Evolutionary conservation across 2,113 vertebrate genomes (phyloP), one percentile per base, ranked within the genome.

Genomic region (Muscicapa adusta): DNA sequence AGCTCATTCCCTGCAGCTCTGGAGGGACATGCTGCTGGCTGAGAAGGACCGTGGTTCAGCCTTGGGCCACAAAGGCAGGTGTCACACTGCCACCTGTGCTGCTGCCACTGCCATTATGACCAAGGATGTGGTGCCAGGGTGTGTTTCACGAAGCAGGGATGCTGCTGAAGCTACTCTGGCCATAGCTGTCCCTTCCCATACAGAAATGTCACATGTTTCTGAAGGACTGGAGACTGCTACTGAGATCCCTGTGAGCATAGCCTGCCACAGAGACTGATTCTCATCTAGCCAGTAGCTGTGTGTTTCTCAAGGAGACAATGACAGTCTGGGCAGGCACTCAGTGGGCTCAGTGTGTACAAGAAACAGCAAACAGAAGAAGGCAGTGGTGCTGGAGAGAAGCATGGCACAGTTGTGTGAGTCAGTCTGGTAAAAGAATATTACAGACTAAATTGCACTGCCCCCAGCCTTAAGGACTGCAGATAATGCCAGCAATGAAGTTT

Each of bases 91-190:
- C 33, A 47, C 9, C 13, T 34, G 72, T 58, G 31, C 31, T 38
- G 48, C 25, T 63, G 14, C 31, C 38, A 24, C 12, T n/a, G 31
- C n/a, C 38, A 19, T 25, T 29, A 4, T 2, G 3, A 10, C 33
- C 31, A 54, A 53, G 43, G 38, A 34, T 12, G 34, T 34, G 19
- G 23, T 53, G 38, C 31, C 33, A 33, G 42, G 6, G 8, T 6
- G 18, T 18, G 16, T 51, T 65, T 61, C 45, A 61, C 25, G 15
- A 48, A 14, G 31, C 29, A 25, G 43, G 11, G 40, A 42, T 65
- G 22, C 31, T 0, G 0, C 15, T n/a, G 58, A 34, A n/a, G 14
- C 11, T 56, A 22, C 48, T 34, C 1, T 0, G 34, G 70, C 40
- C 72, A 12, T 14, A 45, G 14, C 25, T 57, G 22, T 75, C 38